A percentile compares a stretch with the other conserved stretches of the same genome.
Evolutionary conservation across 2,888 invertebrate genomes (phyloP).

Genomic region (Criorhina ranunculi): DNA sequence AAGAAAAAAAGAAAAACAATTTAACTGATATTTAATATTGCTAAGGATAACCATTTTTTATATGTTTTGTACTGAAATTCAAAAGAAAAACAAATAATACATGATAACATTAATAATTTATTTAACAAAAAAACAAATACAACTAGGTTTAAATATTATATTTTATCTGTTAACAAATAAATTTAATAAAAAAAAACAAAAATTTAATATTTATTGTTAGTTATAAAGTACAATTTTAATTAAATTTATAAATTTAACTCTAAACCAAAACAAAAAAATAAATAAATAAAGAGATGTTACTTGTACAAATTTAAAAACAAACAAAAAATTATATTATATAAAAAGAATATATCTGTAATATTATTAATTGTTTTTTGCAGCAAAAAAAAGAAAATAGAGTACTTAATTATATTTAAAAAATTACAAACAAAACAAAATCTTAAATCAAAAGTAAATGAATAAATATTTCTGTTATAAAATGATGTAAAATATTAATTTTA

Average conservation of each 20-base stretch:
- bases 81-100: conserved; percentile 6
- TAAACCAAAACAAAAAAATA: conserved; percentile 26
- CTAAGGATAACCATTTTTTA: conserved; percentile 60
- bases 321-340: conserved; percentile 9
- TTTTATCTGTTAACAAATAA: conserved; percentile 55
- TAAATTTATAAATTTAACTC: conserved; percentile 35
- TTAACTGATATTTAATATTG: conserved; percentile 61
- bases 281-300: conserved; percentile 42
- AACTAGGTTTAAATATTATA: conserved; percentile 42
- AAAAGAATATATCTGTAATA: conserved; percentile 36
- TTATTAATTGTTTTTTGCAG: conserved; percentile 51
- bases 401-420: conserved; percentile 26
- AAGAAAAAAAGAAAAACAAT: conserved; percentile 9
- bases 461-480: conserved; percentile 41
- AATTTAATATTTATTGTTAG: conserved; percentile 58
- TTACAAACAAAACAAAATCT: conserved; percentile 15
- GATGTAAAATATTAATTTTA: conserved; percentile 59
- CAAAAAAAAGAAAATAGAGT: conserved; percentile 37
- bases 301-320: conserved; percentile 56
- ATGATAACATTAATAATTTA: conserved; percentile 45
- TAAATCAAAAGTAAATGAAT: conserved; percentile 31
- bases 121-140: conserved; percentile 35
- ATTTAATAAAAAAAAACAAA: conserved; percentile 15
- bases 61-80: conserved; percentile 68
- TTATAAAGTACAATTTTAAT: conserved; percentile 42